Percentiles rank a stretch among this genome's conserved stretches.
phyloP scores from a whole-genome alignment of 1,140 invertebrate species.

The Geopemphigus sp. region DNA sequence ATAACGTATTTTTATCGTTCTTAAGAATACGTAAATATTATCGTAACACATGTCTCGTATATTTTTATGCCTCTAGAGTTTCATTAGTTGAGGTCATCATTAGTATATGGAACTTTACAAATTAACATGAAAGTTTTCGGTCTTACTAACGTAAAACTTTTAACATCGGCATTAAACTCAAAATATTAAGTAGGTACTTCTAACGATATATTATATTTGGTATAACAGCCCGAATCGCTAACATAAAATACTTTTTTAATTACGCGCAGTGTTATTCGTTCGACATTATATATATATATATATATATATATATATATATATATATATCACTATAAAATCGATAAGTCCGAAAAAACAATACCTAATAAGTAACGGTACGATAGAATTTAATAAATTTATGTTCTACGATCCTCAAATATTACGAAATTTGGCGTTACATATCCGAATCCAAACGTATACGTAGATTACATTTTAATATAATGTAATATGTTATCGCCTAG shows the following conservation, averaged over 20 bases:
- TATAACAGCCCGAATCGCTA: neutral
- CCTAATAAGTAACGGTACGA: no score
- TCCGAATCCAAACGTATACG: no score
- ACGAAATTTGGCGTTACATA: no score
- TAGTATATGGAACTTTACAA: neutral
- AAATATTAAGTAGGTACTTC: neutral
- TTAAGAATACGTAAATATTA: neutral
- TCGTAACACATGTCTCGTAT: neutral
- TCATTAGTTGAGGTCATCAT: neutral
- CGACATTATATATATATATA: neutral
- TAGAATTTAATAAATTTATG: no score
- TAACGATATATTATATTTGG: neutral
- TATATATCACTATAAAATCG: no score
- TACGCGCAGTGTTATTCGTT: neutral
- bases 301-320: no score
- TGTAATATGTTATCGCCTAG: neutral
- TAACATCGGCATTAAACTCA: neutral
- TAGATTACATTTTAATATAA: no score
- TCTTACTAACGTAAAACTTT: neutral
- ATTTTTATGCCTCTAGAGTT: neutral
- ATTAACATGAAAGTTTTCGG: slow-evolving; percentile 1
- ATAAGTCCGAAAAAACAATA: no score
- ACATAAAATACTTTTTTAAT: neutral
- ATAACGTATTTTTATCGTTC: no score
- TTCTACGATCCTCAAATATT: no score